Evolutionary conservation across 2,888 invertebrate genomes (phyloP).

Genomic region (Bhutanitis thaidina): DNA sequence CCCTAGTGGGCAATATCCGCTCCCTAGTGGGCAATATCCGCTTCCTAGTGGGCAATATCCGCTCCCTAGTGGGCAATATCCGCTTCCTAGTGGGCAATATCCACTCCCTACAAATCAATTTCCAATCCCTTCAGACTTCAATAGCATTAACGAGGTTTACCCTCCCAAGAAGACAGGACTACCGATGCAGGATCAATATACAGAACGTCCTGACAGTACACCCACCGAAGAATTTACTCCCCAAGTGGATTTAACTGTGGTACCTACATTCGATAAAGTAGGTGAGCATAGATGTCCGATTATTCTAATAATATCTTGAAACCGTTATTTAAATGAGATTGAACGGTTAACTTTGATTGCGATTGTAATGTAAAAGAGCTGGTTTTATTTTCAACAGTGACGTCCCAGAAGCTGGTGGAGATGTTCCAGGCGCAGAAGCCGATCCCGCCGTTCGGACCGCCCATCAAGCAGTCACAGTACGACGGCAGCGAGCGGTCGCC

Average conservation of each 20-base stretch:
- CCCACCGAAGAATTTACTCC: not conserved
- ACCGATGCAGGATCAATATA: not conserved
- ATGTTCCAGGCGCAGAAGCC: constrained; percentile 46
- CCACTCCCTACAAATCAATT: too few species aligned
- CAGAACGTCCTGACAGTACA: not conserved
- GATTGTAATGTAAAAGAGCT: not conserved
- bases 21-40: too few species aligned
- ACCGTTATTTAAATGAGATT: too few species aligned
- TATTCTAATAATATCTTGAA: too few species aligned
- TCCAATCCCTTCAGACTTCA: too few species aligned
- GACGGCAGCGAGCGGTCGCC: constrained; percentile 29
- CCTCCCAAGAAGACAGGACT: not conserved
- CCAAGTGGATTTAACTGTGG: not conserved
- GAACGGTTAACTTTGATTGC: too few species aligned
- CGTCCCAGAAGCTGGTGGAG: constrained; percentile 43
- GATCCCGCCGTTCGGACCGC: constrained; percentile 43
- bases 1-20: too few species aligned
- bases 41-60: too few species aligned
- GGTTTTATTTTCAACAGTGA: constrained; percentile 30
- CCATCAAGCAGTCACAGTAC: constrained; percentile 38
- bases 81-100: too few species aligned
- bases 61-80: too few species aligned
- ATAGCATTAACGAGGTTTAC: not conserved
- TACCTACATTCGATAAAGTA: constrained; percentile 4
- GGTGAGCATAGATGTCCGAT: constrained; percentile 1